These are phyloP conservation scores for Chrosomus eos DNA, from an alignment of 2,797 vertebrate genomes.

Conservation along the genomic window DNA sequence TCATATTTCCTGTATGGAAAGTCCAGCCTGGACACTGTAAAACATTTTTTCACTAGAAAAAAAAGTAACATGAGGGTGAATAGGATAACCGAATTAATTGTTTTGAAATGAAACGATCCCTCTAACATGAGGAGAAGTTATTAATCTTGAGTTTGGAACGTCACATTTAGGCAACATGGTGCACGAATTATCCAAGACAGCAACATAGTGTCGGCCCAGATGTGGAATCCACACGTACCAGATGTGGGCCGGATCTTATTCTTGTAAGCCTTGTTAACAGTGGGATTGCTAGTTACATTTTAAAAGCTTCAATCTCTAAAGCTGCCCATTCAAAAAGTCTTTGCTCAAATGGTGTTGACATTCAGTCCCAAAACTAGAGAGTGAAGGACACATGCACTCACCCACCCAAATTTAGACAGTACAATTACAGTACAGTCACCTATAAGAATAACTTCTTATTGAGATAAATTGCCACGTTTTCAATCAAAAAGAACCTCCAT, in stretches of 20 bases:
- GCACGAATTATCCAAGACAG: neutral
- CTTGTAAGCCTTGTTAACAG: conserved; percentile 19
- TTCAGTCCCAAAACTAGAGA: conserved; percentile 22
- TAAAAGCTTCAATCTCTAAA: conserved; percentile 31
- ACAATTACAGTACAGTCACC: conserved; percentile 80
- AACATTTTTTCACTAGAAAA: neutral
- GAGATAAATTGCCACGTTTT: conserved; percentile 77
- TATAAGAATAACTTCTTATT: conserved; percentile 76
- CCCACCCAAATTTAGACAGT: conserved; percentile 62
- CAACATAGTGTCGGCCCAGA: too few relatives aligned
- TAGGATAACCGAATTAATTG: neutral
- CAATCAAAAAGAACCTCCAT: conserved; percentile 71
- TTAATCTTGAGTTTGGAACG: neutral
- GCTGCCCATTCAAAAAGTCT: conserved; percentile 19
- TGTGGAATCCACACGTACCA: too few relatives aligned
- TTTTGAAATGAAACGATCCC: neutral
- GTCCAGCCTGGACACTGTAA: neutral
- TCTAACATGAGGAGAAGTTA: neutral
- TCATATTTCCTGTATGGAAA: neutral
- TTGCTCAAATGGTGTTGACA: conserved; percentile 37
- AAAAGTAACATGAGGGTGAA: neutral
- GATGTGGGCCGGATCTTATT: neutral
- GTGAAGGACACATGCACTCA: conserved; percentile 3
- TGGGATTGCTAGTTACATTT: conserved; percentile 28
- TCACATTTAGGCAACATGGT: neutral